phyloP scores from a whole-genome alignment of 2,888 invertebrate species.

The Idaea straminata region DNA sequence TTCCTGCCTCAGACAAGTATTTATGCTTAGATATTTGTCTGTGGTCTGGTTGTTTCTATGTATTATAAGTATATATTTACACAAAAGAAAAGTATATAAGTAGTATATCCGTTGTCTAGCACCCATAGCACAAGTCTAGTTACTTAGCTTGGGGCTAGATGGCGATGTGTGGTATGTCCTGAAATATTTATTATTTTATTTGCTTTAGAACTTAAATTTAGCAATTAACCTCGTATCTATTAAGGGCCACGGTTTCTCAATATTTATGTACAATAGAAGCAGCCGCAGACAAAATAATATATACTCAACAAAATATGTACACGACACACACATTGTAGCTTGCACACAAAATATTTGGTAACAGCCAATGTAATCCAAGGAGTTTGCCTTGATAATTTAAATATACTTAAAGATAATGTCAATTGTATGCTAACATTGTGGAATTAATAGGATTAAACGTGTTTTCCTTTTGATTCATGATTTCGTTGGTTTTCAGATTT shows the following conservation, averaged over 20 bases:
- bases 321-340: constrained; percentile 60
- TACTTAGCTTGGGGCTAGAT: no score
- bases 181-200: no score
- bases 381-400: constrained; percentile 72
- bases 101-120: no score
- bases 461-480: constrained; percentile 17
- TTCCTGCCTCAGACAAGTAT: no score
- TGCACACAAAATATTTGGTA: constrained; percentile 77
- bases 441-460: constrained; percentile 28
- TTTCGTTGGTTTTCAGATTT: not conserved
- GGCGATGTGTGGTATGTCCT: no score
- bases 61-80: no score
- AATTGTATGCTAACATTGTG: constrained; percentile 34
- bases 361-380: constrained; percentile 69
- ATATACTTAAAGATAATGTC: constrained; percentile 52
- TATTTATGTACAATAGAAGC: not conserved
- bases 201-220: not conserved
- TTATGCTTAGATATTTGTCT: no score
- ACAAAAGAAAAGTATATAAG: no score
- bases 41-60: no score
- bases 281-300: not conserved
- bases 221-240: not conserved
- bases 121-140: no score
- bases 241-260: constrained; percentile 1
- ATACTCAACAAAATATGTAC: constrained; percentile 56